Conservation (phyloP, 2,797 vertebrate species). For the Cephalopachus bancanus region DNA sequence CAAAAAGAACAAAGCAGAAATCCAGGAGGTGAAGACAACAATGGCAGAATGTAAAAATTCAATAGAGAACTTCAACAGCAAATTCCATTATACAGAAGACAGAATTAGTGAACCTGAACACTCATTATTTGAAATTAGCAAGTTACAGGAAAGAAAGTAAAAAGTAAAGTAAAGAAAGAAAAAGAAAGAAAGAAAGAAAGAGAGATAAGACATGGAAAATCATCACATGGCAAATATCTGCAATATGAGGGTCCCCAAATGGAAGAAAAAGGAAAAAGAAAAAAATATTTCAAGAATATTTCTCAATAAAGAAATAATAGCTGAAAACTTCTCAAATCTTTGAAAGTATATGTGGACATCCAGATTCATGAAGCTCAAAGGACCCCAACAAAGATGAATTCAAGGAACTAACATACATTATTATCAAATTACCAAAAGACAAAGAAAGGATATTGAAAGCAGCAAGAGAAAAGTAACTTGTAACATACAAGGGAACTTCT, state of each 20-base stretch:
- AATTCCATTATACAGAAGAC: background rate
- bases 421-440: background rate
- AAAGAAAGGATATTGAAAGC: background rate
- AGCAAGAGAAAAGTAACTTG: background rate
- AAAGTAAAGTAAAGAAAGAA: background rate
- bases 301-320: background rate
- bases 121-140: background rate
- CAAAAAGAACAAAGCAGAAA: background rate
- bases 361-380: background rate
- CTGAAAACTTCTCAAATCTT: background rate
- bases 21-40: background rate
- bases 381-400: background rate
- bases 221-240: background rate
- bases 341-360: background rate
- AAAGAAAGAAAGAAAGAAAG: background rate
- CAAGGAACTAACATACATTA: background rate
- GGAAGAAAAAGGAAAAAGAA: background rate
- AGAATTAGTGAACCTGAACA: background rate
- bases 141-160: background rate
- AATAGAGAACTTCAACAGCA: background rate
- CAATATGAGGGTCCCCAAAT: background rate
- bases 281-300: background rate
- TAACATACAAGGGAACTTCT: no score
- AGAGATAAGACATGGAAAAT: background rate
- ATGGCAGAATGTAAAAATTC: background rate